Evolutionary conservation across 2,113 vertebrate genomes (phyloP), one percentile per base, ranked within the genome.

Genomic region (Corythornis madagascariensis): DNA sequence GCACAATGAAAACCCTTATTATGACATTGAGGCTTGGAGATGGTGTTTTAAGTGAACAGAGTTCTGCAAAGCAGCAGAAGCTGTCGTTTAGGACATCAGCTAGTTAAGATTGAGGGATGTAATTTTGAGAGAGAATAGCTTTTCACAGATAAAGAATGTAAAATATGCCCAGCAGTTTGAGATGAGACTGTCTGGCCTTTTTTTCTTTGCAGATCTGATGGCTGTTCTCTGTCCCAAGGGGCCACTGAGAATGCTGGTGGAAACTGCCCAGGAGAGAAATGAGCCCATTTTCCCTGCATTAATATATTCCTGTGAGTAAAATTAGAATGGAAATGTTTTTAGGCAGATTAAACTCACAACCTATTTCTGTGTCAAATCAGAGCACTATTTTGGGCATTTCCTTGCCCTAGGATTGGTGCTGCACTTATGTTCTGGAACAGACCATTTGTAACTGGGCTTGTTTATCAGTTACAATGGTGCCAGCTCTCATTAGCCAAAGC

Each of bases 281-380:
- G 99, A 99, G 92, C 99, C 99, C 85, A 99, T 99, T 94, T 99
- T 99, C 89, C 99, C 99, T 22, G 99, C 99, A 9, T 98, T 99
- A 93, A 99, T 99, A 94, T 99, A 99, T 95, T 99, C 99, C 14
- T 99, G 99, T 99, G 97, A 98, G 98, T 98, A 94, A 88, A 57
- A 89, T 74, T 48, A 88, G 16, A 83, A 83, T 60, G 48, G 67
- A 83, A 70, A 87, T 61, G 7, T 43, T 80, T 83, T 74, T 70
- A 92, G 21, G 24, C 29, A 80, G 28, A 59, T 60, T 45, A 79
- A 87, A 55, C 20, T 73, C 2, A 2, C 29, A 60, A 18, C 25
- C 14, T 71, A 9, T 74, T 86, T 64, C 52, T 84, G 16, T 43
- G 40, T 77, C 53, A 45, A 70, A 94, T 21, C 47, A 67, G 40